Base-by-base conservation (phyloP, 2,113 vertebrate species). In the Pyrgilauda ruficollis region DNA sequence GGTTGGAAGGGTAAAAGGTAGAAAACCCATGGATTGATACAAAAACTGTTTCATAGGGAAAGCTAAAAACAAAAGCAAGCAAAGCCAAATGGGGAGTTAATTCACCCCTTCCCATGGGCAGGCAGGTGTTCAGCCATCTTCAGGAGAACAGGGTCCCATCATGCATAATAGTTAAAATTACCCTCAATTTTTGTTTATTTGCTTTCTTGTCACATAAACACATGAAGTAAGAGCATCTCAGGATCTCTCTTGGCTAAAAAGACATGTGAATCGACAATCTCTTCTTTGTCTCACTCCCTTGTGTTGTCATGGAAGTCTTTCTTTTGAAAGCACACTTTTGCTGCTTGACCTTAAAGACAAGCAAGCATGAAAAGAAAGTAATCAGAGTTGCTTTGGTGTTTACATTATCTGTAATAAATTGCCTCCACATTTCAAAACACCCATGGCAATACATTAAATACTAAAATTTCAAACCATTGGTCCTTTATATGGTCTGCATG, bases 231-330 rank as follows among this genome's bases (percentile, higher is more conserved):
- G 61, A 87, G 1, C 8, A 55, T 35, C 33, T 88, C 28, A 82
- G 23, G 24, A 69, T 79, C 30, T 69, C 10, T 76, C 33, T 76
- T 39, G 8, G 74, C 58, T 88, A 59, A 82, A 92, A 49, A 64
- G 43, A 31, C 7, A 28, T 4, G 10, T 76, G 44, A 77, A 43
- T 73, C 87, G 64, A 58, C 26, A 50, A n/a, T 68, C 11, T 69
- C 27, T 80, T 69, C 37, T 81, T 90, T 93, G 64, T 61, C 35
- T 75, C 31, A 49, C 56, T 94, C 30, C 9, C 6, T 80, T 79
- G 69, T 67, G 73, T 97, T 96, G 75, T 89, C 92, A 96, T 96
- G 72, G 95, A 97, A 97, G 93, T 87, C 31, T 68, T 61, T 49
- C 56, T 81, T 79, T 70, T 61, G 39, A 90, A 85, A 78, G 11